Base-by-base conservation (phyloP, 2,797 vertebrate genomes). In the Siniperca undulata region DNA sequence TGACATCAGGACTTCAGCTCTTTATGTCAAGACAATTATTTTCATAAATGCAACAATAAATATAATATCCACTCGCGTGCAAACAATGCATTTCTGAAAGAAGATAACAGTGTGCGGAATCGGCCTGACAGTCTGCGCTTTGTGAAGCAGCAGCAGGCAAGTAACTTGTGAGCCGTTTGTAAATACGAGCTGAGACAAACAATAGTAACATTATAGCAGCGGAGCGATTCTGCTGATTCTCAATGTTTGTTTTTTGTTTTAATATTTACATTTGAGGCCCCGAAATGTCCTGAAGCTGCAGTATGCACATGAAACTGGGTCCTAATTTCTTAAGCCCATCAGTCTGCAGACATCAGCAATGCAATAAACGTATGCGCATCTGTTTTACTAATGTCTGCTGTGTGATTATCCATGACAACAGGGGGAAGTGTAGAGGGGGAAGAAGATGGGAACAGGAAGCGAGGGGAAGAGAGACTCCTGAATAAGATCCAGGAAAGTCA, bases 361-460 rank as follows among this genome's bases (percentile, higher is more conserved):
- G 48, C 42, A n/a, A 34, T 61, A 4, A 27, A 60, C 27, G 6
- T 11, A 0, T 66, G 48, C 55, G 74, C 70, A 79, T 74, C 13
- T 83, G 81, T 24, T 52, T 84, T 71, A 75, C 11, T 48, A 1
- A 38, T 2, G 50, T 27, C 50, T 30, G 27, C 27, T 4, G 13
- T 38, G 27, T 56, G 30, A 81, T 71, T 59, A 72, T 20, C 36
- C 22, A 22, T 44, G 67, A 67, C 36, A 46, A 42, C 48, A 40
- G n/a, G n/a, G n/a, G n/a, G n/a, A n/a, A n/a, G 13, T 30, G 44
- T 20, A 7, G 22, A 19, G 1, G 10, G n/a, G 2, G 20, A 14
- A 24, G 19, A 46, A 8, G 59, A 36, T 22, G 19, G 67, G 30
- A 53, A n/a, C 2, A 12, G 19, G 14, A 40, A 40, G 22, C 0